Percentiles rank a stretch among this genome's conserved stretches.
These are phyloP conservation scores for Drosophila bipectinata DNA, from an alignment of 1,140 invertebrate species.

Conservation along the genomic window DNA sequence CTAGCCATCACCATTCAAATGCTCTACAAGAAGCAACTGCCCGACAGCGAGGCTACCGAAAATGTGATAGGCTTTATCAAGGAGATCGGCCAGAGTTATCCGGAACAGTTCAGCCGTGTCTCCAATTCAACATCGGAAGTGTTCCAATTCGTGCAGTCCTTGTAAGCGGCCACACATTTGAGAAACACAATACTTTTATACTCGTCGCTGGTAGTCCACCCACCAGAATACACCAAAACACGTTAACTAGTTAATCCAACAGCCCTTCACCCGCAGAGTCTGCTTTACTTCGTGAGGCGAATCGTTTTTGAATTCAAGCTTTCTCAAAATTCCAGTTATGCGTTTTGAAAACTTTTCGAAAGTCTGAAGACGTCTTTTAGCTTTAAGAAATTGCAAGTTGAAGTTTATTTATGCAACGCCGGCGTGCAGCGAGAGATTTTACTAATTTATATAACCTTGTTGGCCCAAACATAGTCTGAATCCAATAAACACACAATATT, in stretches of 20 bases:
- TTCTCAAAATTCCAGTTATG: background rate
- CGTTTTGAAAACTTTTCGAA: background rate
- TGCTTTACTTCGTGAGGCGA: background rate
- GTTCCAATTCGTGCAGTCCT: conserved; percentile 59
- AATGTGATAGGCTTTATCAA: conserved; percentile 85
- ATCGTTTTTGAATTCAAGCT: background rate
- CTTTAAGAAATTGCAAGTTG: conserved; percentile 7
- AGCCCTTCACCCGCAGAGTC: background rate
- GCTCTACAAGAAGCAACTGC: conserved; percentile 85
- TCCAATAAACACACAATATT: conserved; percentile 22
- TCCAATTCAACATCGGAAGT: conserved; percentile 64
- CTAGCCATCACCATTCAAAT: conserved; percentile 85
- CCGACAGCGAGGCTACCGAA: conserved; percentile 42
- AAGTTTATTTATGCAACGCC: conserved; percentile 8
- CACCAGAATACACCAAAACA: background rate
- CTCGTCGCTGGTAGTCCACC: background rate
- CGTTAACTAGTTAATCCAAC: background rate
- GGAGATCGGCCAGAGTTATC: conserved; percentile 85
- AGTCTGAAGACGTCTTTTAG: background rate
- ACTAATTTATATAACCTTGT: conserved; percentile 18
- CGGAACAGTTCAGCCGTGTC: conserved; percentile 85
- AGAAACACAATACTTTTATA: background rate
- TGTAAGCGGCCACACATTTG: conserved; percentile 40
- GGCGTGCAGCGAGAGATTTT: conserved; percentile 12
- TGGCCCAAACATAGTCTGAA: conserved; percentile 23